Base-by-base conservation (phyloP, 2,113 vertebrate genomes). In the Anoura caudifer region DNA sequence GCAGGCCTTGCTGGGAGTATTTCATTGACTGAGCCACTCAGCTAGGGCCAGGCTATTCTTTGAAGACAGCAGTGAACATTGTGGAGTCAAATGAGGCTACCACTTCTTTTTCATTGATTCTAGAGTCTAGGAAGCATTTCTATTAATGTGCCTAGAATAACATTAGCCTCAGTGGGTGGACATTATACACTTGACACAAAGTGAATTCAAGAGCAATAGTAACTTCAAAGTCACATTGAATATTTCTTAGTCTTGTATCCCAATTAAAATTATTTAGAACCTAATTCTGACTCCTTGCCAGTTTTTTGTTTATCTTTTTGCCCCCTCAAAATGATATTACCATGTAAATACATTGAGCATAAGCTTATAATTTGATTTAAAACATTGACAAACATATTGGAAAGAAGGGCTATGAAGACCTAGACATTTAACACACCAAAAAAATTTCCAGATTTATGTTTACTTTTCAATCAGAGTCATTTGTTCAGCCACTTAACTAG, bases 281-380 rank as follows among this genome's bases (percentile, higher is more conserved):
- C 0, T 24, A 94, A 61, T 94, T 92, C 63, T 63, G 22, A 17
- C 33, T 95, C 20, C 5, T 87, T 90, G 77, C 61, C 20, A 59
- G 7, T 76, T 87, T 82, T 84, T 59, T 76, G 24, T 81, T 95
- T 91, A 11, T 70, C 56, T 91, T 91, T 88, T 91, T 54, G 17
- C 80, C 86, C 79, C 95, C 59, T 81, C 67, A 87, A 79, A 93
- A 96, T 90, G 36, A 26, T 7, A 84, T 94, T 77, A 54, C 52
- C 67, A 69, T 90, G 43, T 56, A 79, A 95, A 85, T 81, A 14
- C 67, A n/a, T 7, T 36, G 22, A 94, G 9, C 28, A 72, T 45
- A 94, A 72, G 65, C 15, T 84, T 90, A 72, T 84, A 69, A 65
- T 85, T 87, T 81, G n/a, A 43, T 67, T 54, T 15, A 59, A 91